These are phyloP conservation scores for Ciconia stormi DNA, from an alignment of 2,113 vertebrate genomes.

Conservation along the genomic window DNA sequence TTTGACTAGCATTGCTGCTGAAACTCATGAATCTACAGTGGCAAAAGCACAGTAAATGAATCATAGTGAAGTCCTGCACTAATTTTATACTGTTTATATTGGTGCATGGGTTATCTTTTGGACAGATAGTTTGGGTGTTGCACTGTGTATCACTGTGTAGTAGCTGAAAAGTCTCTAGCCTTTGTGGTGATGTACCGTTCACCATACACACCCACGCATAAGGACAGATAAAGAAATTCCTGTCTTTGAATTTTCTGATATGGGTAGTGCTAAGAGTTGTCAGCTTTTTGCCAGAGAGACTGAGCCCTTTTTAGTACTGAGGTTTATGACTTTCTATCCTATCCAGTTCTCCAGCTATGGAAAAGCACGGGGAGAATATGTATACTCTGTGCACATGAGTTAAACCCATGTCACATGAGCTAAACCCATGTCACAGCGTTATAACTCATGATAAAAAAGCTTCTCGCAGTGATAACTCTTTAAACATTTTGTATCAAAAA, in stretches of 20 bases:
- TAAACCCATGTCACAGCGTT: neutral
- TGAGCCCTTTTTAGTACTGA: neutral
- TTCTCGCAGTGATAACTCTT: neutral
- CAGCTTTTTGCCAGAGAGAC: neutral
- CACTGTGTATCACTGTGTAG: neutral
- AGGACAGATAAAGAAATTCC: neutral
- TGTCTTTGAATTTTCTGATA: neutral
- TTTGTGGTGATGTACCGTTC: neutral
- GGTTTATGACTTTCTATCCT: neutral
- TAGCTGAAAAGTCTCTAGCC: neutral
- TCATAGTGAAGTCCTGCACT: neutral
- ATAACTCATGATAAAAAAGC: neutral
- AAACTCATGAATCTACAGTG: neutral
- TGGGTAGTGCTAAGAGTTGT: neutral
- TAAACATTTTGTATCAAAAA: neutral
- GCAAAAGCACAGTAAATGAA: neutral
- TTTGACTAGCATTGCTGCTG: neutral
- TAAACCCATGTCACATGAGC: neutral
- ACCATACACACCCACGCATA: accelerated
- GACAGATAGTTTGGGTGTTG: neutral
- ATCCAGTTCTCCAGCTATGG: neutral
- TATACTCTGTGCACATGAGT: neutral
- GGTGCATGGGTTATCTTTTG: neutral
- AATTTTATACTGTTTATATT: neutral
- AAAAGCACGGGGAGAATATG: neutral